Percentiles rank a stretch among this genome's conserved stretches.
Conservation (phyloP, 2,797 vertebrate species). For the Pseudochirops cupreus region DNA sequence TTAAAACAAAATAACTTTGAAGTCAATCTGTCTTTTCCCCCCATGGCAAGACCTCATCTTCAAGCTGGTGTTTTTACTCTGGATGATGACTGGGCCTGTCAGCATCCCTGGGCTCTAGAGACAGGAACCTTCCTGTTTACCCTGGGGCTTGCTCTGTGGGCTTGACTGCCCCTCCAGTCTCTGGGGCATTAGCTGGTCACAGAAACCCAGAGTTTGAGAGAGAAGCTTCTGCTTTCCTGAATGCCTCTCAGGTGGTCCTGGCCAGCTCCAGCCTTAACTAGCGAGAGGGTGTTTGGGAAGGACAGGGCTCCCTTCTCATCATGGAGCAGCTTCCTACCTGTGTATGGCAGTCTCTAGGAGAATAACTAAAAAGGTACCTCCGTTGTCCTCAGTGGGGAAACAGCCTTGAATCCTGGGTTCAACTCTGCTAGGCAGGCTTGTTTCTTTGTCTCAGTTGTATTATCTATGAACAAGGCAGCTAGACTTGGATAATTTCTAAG, state of each 20-base stretch:
- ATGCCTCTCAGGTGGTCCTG: neutral
- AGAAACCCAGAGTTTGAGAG: neutral
- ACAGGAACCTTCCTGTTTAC: neutral
- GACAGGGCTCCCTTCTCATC: neutral
- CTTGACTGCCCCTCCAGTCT: neutral
- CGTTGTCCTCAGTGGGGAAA: neutral
- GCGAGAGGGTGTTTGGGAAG: neutral
- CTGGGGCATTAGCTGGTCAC: neutral
- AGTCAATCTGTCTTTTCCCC: neutral
- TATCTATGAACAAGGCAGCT: neutral
- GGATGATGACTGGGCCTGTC: neutral
- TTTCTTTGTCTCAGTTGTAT: neutral
- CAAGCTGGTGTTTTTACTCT: neutral
- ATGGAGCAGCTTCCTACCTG: neutral
- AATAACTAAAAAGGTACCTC: neutral
- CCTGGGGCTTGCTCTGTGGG: neutral
- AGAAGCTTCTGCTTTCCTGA: neutral
- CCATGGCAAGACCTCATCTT: conserved; percentile 3
- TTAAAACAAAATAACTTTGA: conserved; percentile 4
- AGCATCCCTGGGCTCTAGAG: neutral
- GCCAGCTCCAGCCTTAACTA: neutral
- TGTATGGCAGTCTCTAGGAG: neutral
- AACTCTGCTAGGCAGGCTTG: neutral
- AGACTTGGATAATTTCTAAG: neutral
- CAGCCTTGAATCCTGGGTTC: neutral